phyloP scores from a whole-genome alignment of 2,797 vertebrate species.

The Hozukius guyotensis region DNA sequence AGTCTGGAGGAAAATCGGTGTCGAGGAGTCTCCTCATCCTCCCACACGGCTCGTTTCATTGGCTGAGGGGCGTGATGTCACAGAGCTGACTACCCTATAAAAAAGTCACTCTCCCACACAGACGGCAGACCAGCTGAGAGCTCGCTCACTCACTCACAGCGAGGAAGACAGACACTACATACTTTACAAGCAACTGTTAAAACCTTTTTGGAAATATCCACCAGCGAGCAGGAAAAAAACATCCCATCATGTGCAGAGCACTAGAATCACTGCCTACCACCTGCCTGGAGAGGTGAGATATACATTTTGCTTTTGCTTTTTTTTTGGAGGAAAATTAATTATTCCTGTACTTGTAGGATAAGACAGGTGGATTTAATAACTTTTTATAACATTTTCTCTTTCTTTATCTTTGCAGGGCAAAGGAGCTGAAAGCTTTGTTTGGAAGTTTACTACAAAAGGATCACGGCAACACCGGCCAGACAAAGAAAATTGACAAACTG shows the following conservation, averaged over 20 bases:
- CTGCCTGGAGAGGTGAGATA: slow-evolving; percentile 92
- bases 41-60: slow-evolving; percentile 58
- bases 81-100: slow-evolving; percentile 69
- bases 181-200: not conserved
- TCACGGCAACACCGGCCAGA: slow-evolving; percentile 59
- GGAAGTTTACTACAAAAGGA: slow-evolving; percentile 91
- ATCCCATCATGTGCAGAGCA: slow-evolving; percentile 88
- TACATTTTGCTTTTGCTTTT: not conserved
- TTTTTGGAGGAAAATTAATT: not conserved
- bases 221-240: not conserved
- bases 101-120: slow-evolving; percentile 33
- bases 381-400: not conserved
- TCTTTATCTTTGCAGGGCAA: slow-evolving; percentile 83
- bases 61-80: slow-evolving; percentile 75
- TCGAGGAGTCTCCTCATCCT: slow-evolving; percentile 52
- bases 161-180: slow-evolving; percentile 9
- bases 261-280: slow-evolving; percentile 85
- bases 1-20: slow-evolving; percentile 42
- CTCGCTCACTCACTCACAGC: slow-evolving; percentile 19
- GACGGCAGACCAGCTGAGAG: slow-evolving; percentile 45
- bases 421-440: slow-evolving; percentile 91
- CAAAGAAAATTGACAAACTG: slow-evolving; percentile 73
- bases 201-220: slow-evolving; percentile 43
- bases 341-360: not conserved
- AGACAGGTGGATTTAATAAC: not conserved